A percentile compares a stretch with the other conserved stretches of the same genome.
phyloP scores from a whole-genome alignment of 2,888 invertebrate species.

The Caenorhabditis angaria region DNA sequence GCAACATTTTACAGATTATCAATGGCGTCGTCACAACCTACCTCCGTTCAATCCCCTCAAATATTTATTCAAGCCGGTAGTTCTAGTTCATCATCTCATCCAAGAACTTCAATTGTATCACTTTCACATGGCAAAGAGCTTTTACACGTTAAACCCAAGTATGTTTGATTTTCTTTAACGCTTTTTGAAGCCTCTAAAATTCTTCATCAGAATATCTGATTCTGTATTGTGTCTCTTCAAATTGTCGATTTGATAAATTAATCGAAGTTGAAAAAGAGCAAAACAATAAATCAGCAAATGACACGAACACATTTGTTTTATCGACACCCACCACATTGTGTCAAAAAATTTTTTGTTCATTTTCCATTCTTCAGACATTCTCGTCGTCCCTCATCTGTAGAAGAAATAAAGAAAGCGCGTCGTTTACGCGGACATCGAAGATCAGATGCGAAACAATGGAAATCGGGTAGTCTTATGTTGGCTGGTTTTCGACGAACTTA shows the following conservation, averaged over 20 bases:
- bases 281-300: conserved; percentile 33
- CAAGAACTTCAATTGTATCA: conserved; percentile 37
- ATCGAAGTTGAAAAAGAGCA: background rate
- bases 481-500: conserved; percentile 53
- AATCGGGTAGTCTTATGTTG: conserved; percentile 64
- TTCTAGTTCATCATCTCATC: conserved; percentile 34
- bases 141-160: conserved; percentile 45
- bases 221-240: background rate
- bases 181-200: background rate
- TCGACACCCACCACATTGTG: conserved; percentile 26
- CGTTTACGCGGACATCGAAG: conserved; percentile 54
- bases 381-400: conserved; percentile 53
- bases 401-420: conserved; percentile 54
- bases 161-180: conserved; percentile 7
- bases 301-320: conserved; percentile 44
- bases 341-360: background rate
- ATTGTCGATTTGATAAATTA: too few species aligned
- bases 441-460: conserved; percentile 61
- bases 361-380: conserved; percentile 40
- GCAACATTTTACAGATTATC: conserved; percentile 33
- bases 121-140: conserved; percentile 31
- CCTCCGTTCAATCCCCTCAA: conserved; percentile 39
- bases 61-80: conserved; percentile 45
- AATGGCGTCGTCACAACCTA: conserved; percentile 44
- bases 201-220: background rate